A percentile compares a stretch with the other conserved stretches of the same genome.
Conservation (phyloP, 2,113 vertebrate genomes). For the Gopherus flavomarginatus region DNA sequence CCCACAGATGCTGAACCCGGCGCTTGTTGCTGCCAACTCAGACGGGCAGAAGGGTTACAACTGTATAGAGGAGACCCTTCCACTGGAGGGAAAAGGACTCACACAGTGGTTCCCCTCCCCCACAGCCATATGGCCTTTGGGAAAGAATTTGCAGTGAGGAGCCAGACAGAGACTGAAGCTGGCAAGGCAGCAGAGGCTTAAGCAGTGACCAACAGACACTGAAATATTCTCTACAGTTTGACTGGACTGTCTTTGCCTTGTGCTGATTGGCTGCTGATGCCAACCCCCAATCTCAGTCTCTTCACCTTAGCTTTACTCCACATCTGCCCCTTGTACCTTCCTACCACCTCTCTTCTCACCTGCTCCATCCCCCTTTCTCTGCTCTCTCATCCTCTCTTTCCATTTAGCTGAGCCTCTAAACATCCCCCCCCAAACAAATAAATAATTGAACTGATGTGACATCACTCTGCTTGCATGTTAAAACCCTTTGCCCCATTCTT, state of each 20-base stretch:
- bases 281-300: background rate
- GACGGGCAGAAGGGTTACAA: too few species aligned
- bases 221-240: background rate
- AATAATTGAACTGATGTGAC: background rate
- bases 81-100: fast-evolving
- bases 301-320: fast-evolving
- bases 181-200: background rate
- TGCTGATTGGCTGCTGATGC: fast-evolving
- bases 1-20: too few species aligned
- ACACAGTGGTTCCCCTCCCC: fast-evolving
- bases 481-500: fast-evolving
- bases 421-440: background rate
- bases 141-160: background rate
- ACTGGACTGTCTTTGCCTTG: background rate
- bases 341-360: background rate
- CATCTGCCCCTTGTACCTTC: background rate
- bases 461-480: fast-evolving
- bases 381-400: background rate
- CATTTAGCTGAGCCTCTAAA: background rate
- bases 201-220: fast-evolving
- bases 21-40: too few species aligned
- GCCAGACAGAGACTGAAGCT: background rate
- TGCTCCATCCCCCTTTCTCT: background rate
- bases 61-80: background rate
- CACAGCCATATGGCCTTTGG: background rate